Percentiles rank a stretch among this genome's conserved stretches.
Conservation (phyloP, 2,113 vertebrate genomes). For the Epinephelus cyanopodus region DNA sequence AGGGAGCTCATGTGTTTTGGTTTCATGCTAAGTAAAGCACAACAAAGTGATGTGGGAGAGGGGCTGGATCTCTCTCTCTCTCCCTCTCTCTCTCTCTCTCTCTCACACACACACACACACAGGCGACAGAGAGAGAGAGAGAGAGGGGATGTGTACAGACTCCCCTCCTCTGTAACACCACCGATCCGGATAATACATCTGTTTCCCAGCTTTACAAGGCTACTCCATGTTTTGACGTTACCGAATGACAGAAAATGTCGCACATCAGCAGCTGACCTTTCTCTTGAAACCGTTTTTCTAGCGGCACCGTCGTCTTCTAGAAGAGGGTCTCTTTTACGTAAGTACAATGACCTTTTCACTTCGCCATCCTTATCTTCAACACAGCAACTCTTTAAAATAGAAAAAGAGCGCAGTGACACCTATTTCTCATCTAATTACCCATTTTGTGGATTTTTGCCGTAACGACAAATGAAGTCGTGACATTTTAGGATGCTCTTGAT, state of each 20-base stretch:
- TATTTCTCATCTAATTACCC: fast-evolving
- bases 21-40: too few relatives aligned
- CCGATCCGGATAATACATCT: too few relatives aligned
- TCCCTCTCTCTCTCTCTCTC: not conserved
- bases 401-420: fast-evolving
- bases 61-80: not conserved
- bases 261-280: not conserved
- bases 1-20: not conserved
- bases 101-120: slow-evolving; percentile 6
- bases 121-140: not conserved
- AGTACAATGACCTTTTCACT: slow-evolving; percentile 60
- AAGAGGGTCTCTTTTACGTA: slow-evolving; percentile 45
- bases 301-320: not conserved
- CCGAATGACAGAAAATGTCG: not conserved
- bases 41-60: not conserved
- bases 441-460: fast-evolving
- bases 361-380: not conserved
- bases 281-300: not conserved
- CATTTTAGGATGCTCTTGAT: not conserved
- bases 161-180: too few relatives aligned
- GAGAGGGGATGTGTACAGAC: not conserved
- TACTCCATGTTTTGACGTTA: not conserved
- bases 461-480: not conserved
- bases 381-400: not conserved
- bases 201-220: not conserved